These are phyloP conservation scores for Plebejus melissa DNA, from an alignment of 2,888 invertebrate species.

Conservation along the genomic window DNA sequence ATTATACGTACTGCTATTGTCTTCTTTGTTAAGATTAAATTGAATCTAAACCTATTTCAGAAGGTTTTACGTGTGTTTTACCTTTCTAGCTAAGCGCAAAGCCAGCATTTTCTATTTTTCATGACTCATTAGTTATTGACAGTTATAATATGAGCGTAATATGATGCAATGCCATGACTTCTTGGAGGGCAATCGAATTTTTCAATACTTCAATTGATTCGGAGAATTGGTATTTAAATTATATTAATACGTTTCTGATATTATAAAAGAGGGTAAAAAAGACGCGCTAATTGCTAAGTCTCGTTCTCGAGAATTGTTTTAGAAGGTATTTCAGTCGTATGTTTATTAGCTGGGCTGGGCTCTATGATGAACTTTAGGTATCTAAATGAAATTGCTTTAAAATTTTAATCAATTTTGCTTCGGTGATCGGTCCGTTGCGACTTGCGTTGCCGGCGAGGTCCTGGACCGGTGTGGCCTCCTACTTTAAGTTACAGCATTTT, in stretches of 20 bases:
- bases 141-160: not conserved
- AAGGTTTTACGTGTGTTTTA: not conserved
- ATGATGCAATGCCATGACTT: constrained; percentile 3
- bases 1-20: not conserved
- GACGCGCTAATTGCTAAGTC: not conserved
- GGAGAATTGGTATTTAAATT: not conserved
- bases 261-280: not conserved
- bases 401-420: too few relatives aligned
- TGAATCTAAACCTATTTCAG: not conserved
- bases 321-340: not conserved
- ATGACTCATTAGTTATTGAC: not conserved
- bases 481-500: not conserved
- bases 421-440: too few relatives aligned
- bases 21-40: not conserved
- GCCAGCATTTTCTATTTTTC: not conserved
- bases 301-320: not conserved
- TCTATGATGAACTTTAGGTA: not conserved
- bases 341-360: not conserved
- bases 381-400: not conserved
- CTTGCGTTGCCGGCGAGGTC: too few relatives aligned
- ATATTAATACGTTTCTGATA: not conserved
- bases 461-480: not conserved
- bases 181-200: not conserved
- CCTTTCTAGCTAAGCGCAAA: not conserved
- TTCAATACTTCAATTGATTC: not conserved